Base-by-base conservation (phyloP, 2,797 vertebrate genomes). In the Pipistrellus kuhlii region DNA sequence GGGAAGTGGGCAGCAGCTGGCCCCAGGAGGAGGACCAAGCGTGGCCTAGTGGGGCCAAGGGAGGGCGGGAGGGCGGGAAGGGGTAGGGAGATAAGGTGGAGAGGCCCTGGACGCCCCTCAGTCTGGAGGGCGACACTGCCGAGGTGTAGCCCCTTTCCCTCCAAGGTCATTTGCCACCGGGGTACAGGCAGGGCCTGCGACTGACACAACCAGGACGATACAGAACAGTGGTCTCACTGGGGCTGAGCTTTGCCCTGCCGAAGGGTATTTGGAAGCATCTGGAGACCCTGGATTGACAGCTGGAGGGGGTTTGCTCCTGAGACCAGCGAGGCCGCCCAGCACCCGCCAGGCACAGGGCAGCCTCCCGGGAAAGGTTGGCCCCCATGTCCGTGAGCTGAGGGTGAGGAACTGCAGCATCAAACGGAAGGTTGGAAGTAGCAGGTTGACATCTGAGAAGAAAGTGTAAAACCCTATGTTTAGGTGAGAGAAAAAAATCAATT, bases 401-500 rank as follows among this genome's bases (percentile, higher is more conserved):
- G 2, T 7, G 55, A 90, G 85, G 82, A 83, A 15, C 4, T 6
- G 32, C 38, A 46, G 81, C 6, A 8, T 2, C 3, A 93, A 51
- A 32, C 0, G 68, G 21, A 8, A 14, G 30, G 38, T 76, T 82
- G 32, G 71, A 78, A 73, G 25, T 48, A 88, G 66, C 71, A 55
- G 12, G 59, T 0, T 81, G 93, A 68, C 66, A 72, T 35, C 46
- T 10, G 46, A 84, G 44, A 80, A 59, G 46, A 66, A 30, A 75
- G 64, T 17, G 2, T 35, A 27, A 55, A 46, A 35, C 8, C 18
- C 62, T 53, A 11, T 8, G 53, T 64, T 46, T 23, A 86, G 55
- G 44, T 38, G 64, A 78, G 76, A 41, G 30, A 46, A 80, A 80
- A 73, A 76, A 89, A 87, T 85, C 64, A 85, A 1, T 41, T 35